Conservation (phyloP, 2,888 invertebrate species). For the Diplazon laetatorius region DNA sequence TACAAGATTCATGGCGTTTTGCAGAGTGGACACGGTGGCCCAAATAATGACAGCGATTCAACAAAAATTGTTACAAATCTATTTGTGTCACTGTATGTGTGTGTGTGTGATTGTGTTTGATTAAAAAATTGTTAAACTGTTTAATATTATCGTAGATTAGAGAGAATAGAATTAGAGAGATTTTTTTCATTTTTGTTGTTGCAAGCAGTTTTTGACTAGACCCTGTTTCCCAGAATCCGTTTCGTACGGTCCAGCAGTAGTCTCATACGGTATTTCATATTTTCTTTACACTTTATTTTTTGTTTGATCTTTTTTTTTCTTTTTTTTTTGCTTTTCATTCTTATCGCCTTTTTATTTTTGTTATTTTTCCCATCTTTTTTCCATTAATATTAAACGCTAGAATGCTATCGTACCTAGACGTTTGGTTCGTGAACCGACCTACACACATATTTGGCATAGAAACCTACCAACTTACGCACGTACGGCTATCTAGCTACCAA, state of each 20-base stretch:
- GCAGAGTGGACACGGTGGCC: background rate
- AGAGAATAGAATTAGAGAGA: slow-evolving; percentile 60
- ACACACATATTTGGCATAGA: slow-evolving; percentile 81
- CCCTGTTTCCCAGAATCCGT: slow-evolving; percentile 74
- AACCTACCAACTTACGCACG: slow-evolving; percentile 77
- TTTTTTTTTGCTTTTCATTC: slow-evolving; percentile 1
- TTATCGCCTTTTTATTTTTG: slow-evolving; percentile 20
- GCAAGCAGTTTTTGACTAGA: slow-evolving; percentile 71
- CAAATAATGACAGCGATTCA: slow-evolving; percentile 40
- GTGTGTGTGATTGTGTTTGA: slow-evolving; percentile 24
- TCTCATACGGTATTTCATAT: slow-evolving; percentile 49
- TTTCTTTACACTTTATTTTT: slow-evolving; percentile 5
- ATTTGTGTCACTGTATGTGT: too few relatives aligned
- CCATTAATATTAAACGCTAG: slow-evolving; percentile 57
- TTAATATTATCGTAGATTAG: slow-evolving; percentile 52
- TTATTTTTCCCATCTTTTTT: slow-evolving; percentile 15
- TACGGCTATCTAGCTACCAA: slow-evolving; percentile 68
- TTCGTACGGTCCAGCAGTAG: slow-evolving; percentile 66
- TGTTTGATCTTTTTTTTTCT: slow-evolving; percentile 20
- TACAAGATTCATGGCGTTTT: slow-evolving; percentile 57
- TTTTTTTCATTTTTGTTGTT: too few relatives aligned
- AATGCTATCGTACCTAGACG: slow-evolving; percentile 62
- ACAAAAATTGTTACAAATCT: slow-evolving; percentile 48
- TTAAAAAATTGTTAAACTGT: slow-evolving; percentile 49
- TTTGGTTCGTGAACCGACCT: slow-evolving; percentile 68